Evolutionary conservation across 2,888 invertebrate species (phyloP).

Genomic region (Gari tellinella): DNA sequence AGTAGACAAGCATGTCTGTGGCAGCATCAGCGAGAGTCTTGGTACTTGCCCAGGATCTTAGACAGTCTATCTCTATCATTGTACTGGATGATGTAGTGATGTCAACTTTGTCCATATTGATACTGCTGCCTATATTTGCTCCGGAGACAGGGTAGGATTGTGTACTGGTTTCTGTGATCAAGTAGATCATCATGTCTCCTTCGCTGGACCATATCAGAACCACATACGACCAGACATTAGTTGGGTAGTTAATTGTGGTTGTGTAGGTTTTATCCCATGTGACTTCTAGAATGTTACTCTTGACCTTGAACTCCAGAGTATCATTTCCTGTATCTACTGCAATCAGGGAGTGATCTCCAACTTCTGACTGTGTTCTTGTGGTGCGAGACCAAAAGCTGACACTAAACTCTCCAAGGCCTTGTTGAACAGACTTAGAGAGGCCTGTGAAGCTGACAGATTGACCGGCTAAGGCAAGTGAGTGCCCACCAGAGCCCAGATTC

Average conservation of each 20-base stretch:
- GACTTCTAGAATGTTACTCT: slow-evolving; percentile 29
- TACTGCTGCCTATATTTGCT: slow-evolving; percentile 12
- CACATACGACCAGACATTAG: slow-evolving; percentile 45
- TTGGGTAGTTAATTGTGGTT: slow-evolving; percentile 26
- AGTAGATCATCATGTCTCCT: slow-evolving; percentile 29
- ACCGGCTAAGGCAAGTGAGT: not conserved
- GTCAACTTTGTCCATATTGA: not conserved
- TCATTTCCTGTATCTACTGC: slow-evolving; percentile 30
- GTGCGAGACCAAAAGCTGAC: slow-evolving; percentile 43
- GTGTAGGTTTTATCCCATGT: slow-evolving; percentile 40
- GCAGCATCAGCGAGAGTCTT: slow-evolving; percentile 51
- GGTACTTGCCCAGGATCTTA: slow-evolving; percentile 60
- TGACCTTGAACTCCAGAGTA: slow-evolving; percentile 32
- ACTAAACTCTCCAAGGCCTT: slow-evolving; percentile 26
- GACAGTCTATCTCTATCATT: slow-evolving; percentile 58
- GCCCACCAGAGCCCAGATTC: too few species aligned
- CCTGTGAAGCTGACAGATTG: slow-evolving; percentile 31
- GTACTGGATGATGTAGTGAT: slow-evolving; percentile 23
- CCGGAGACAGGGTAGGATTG: slow-evolving; percentile 16
- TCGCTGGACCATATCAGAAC: slow-evolving; percentile 43
- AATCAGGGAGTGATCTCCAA: slow-evolving; percentile 17
- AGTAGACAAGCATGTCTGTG: slow-evolving; percentile 51
- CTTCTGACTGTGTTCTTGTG: slow-evolving; percentile 19
- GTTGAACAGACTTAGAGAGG: slow-evolving; percentile 19
- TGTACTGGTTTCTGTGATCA: slow-evolving; percentile 31